A percentile compares a stretch with the other conserved stretches of the same genome.
These are phyloP conservation scores for Xylota segnis DNA, from an alignment of 2,888 invertebrate genomes.

Conservation along the genomic window DNA sequence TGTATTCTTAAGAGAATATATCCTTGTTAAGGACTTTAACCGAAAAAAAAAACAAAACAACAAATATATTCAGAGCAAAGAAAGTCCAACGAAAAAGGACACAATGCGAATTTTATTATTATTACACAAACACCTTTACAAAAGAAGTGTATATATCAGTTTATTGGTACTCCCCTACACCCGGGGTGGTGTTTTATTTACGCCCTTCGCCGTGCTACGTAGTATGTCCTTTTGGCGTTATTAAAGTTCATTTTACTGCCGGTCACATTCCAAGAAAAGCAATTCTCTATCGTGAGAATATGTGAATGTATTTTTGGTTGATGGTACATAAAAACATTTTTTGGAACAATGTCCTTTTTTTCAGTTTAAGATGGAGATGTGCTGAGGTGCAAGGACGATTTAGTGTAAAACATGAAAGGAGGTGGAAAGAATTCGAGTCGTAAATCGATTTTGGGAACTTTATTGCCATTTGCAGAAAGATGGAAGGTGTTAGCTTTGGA, in stretches of 20 bases:
- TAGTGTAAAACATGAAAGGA: not conserved
- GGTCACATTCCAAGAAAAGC: conserved; percentile 27
- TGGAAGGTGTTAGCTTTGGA: not conserved
- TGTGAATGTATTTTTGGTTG: conserved; percentile 2
- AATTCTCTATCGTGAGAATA: conserved; percentile 20
- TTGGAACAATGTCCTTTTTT: conserved; percentile 15
- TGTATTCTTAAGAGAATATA: conserved; percentile 11
- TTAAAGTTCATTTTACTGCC: conserved; percentile 43
- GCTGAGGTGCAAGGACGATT: not conserved
- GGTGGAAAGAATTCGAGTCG: not conserved
- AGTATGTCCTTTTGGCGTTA: conserved; percentile 34
- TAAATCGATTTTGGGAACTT: conserved; percentile 1
- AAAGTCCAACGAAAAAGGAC: conserved; percentile 18
- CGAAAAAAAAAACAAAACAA: not conserved
- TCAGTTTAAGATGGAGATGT: not conserved
- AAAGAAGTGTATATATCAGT: conserved; percentile 13
- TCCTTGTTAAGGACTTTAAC: not conserved
- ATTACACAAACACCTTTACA: conserved; percentile 20
- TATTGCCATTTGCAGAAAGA: not conserved
- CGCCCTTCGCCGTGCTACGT: not conserved
- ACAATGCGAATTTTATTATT: conserved; percentile 33
- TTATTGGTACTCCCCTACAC: conserved; percentile 19
- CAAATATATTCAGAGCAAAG: no score
- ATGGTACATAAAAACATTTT: conserved; percentile 7
- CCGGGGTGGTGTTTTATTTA: conserved; percentile 4